Base-by-base conservation (phyloP, 2,888 invertebrate species). In the Strigamia crassipes region DNA sequence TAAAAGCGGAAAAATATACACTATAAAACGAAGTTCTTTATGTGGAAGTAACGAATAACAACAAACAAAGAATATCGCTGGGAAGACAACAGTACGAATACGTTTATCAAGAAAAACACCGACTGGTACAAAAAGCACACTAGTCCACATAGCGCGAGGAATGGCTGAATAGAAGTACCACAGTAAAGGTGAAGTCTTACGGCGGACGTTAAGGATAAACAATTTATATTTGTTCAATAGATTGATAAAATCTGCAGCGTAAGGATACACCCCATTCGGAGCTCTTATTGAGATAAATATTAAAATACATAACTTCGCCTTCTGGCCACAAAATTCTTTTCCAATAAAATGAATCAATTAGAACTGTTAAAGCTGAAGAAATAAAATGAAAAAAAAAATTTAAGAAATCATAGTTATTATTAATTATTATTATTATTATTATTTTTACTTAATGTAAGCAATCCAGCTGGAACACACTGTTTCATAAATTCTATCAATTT, bases 91-190 rank as follows among this genome's bases (percentile, higher is more conserved):
- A 80, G 91, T 91, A 79, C 93, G 89, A 79, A 93, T 90, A 84
- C 96, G 90, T 81, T 91, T 89, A 86, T 97, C 94, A 84, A 93
- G 89, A 84, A 91, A 91, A 77, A 93, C 87, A 41, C 96, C 96
- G 31, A 94, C 86, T 0, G 96, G 96, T 81, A 96, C 90, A 78
- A 99, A 90, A 10, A 94, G 86, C 31, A 95, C 87, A 31, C 96
- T 95, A 0, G 93, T 91, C 0, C 94, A 94, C 87, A 99, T 91
- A 0, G 96, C 95, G 82, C 99, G 91, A 0, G 99, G 99, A 61
- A 99, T 89, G 0, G 97, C 99, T 0, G 98, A 98, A 88, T 97
- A 97, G 88, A 98, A 97, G 88, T 99, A 99, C 99, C 99, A 99
- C 1, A 96, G 88, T 88, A 97, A 97, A 82, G 99, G 99, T 6